phyloP scores from a whole-genome alignment of 2,797 vertebrate genomes.

The Gallinago solitaria region DNA sequence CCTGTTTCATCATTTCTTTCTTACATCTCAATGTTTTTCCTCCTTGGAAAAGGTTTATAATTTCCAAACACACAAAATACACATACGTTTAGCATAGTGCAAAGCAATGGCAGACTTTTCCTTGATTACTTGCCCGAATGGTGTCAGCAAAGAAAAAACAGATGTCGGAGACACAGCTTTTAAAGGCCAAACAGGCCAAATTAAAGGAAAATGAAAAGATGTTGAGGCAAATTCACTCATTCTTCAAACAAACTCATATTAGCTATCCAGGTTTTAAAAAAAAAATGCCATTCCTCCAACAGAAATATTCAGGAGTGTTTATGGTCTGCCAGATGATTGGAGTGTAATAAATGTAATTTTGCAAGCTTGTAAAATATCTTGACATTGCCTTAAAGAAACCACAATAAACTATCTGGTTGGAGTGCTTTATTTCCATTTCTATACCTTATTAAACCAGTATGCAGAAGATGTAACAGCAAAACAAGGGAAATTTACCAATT shows the following conservation, averaged over 20 bases:
- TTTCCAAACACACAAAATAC: constrained; percentile 7
- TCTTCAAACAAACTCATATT: constrained; percentile 66
- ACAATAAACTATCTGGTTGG: not conserved
- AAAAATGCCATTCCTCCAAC: constrained; percentile 17
- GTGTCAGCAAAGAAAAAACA: constrained; percentile 66
- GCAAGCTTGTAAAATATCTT: constrained; percentile 30
- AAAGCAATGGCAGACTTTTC: constrained; percentile 47
- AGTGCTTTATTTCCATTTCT: constrained; percentile 1
- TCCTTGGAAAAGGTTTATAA: not conserved
- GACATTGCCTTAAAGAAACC: constrained; percentile 51
- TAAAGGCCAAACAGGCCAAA: constrained; percentile 52
- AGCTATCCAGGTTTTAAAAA: constrained; percentile 16
- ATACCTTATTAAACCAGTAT: not conserved
- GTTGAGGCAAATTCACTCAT: constrained; percentile 27
- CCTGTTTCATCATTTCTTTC: constrained; percentile 26
- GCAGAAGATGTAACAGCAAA: not conserved
- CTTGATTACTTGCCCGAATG: constrained; percentile 58
- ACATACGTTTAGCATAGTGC: not conserved
- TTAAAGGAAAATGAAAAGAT: constrained; percentile 52
- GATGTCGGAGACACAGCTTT: constrained; percentile 51
- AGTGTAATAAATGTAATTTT: constrained; percentile 60
- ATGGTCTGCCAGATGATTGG: constrained; percentile 40
- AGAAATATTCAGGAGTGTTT: constrained; percentile 55
- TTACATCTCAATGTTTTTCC: not conserved
- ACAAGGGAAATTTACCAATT: not conserved